Percentiles rank a stretch among this genome's conserved stretches.
Evolutionary conservation across 2,113 vertebrate species (phyloP).

Genomic region (Fregetta grallaria): DNA sequence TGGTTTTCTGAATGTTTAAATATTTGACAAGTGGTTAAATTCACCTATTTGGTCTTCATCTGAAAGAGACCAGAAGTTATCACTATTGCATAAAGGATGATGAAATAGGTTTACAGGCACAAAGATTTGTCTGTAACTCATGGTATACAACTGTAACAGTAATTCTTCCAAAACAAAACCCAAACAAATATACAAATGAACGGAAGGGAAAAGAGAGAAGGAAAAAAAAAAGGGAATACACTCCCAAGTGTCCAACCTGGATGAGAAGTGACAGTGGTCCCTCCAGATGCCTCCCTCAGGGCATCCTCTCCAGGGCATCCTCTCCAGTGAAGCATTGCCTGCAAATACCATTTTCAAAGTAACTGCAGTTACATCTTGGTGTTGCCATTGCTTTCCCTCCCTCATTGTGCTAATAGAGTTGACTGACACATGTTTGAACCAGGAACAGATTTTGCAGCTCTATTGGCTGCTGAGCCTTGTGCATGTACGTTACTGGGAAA

Average conservation of each 20-base stretch:
- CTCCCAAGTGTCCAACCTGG: neutral
- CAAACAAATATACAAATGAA: neutral
- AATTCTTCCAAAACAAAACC: neutral
- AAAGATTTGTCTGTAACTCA: neutral
- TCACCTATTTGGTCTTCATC: neutral
- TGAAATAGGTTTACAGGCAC: neutral
- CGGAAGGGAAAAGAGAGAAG: neutral
- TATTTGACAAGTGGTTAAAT: neutral
- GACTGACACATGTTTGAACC: neutral
- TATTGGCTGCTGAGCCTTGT: neutral
- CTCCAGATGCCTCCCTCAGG: neutral
- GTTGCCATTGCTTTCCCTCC: neutral
- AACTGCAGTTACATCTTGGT: neutral
- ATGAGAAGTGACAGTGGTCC: neutral
- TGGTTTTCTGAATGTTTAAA: neutral
- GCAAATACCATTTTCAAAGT: neutral
- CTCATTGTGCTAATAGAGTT: neutral
- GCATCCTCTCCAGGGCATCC: neutral
- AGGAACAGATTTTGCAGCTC: neutral
- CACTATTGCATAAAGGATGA: neutral
- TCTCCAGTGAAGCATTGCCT: neutral
- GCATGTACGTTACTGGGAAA: neutral
- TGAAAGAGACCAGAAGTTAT: neutral
- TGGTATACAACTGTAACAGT: neutral
- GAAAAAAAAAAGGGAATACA: rapidly evolving